phyloP scores from a whole-genome alignment of 2,888 invertebrate species.

The Yponomeuta plumbellus region DNA sequence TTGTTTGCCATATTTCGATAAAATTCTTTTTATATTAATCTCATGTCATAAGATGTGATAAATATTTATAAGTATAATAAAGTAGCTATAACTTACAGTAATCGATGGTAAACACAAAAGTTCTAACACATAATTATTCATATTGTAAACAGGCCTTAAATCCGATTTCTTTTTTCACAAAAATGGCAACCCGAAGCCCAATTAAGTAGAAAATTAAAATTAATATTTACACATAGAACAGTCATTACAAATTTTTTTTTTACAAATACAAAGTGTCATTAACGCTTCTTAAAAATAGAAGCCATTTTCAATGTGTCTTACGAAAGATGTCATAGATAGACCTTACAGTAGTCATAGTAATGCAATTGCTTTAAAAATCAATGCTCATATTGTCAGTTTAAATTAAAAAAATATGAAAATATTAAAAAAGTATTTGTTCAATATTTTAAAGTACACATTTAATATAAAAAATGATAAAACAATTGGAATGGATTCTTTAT shows the following conservation, averaged over 20 bases:
- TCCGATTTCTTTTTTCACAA: slow-evolving; percentile 21
- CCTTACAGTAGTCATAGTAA: background rate
- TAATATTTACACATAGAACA: slow-evolving; percentile 24
- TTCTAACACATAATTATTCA: slow-evolving; percentile 19
- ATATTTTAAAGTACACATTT: slow-evolving; percentile 16
- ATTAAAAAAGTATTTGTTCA: slow-evolving; percentile 26
- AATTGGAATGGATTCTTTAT: slow-evolving; percentile 27
- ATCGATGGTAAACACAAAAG: background rate
- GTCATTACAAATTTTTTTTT: slow-evolving; percentile 6
- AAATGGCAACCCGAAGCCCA: slow-evolving; percentile 52
- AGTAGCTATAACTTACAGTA: background rate
- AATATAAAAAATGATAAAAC: slow-evolving; percentile 12
- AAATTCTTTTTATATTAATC: too few relatives aligned
- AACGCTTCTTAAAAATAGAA: background rate
- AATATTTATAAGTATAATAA: background rate
- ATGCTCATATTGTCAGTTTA: background rate
- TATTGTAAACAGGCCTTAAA: slow-evolving; percentile 21
- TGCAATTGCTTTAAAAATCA: background rate
- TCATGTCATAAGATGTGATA: too few relatives aligned
- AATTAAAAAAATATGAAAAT: background rate
- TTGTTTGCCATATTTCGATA: too few relatives aligned
- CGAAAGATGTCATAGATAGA: background rate
- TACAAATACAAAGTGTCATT: background rate
- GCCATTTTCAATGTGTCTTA: background rate
- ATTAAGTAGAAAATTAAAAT: slow-evolving; percentile 35